These are phyloP conservation scores for Protaetia brevitarsis DNA, from an alignment of 1,140 invertebrate species.

Conservation along the genomic window DNA sequence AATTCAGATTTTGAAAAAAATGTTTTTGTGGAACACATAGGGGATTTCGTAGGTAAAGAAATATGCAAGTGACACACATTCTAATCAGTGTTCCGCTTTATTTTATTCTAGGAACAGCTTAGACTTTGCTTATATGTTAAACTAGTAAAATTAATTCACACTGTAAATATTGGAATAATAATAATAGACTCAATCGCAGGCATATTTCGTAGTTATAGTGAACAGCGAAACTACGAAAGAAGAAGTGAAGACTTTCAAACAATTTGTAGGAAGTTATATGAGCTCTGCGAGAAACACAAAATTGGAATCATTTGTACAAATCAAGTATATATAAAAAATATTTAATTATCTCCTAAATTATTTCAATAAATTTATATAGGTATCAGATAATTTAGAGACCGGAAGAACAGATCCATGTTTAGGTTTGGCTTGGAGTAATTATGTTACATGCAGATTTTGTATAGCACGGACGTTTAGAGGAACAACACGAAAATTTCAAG, in stretches of 20 bases:
- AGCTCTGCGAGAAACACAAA: conserved; percentile 54
- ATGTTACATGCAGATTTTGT: conserved; percentile 62
- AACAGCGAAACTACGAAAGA: conserved; percentile 53
- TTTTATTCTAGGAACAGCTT: conserved; percentile 54
- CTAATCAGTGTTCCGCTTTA: background rate
- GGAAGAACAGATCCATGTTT: conserved; percentile 53
- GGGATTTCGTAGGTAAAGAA: conserved; percentile 53
- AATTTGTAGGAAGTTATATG: conserved; percentile 57
- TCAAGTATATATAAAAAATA: conserved; percentile 56
- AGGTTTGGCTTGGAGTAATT: conserved; percentile 67
- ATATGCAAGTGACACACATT: background rate
- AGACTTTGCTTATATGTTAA: conserved; percentile 56
- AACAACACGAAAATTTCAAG: conserved; percentile 40
- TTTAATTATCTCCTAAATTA: conserved; percentile 16
- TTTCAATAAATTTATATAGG: conserved; percentile 38
- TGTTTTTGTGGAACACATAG: conserved; percentile 47
- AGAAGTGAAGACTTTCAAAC: conserved; percentile 53
- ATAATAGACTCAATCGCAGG: conserved; percentile 76
- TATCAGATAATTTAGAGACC: conserved; percentile 38
- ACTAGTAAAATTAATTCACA: conserved; percentile 52
- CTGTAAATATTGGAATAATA: conserved; percentile 59
- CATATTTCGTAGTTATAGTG: conserved; percentile 64
- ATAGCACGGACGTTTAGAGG: conserved; percentile 50
- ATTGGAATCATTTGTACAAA: conserved; percentile 68
- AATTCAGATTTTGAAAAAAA: conserved; percentile 43